phyloP scores from a whole-genome alignment of 2,797 vertebrate genomes.

The Allobates femoralis region DNA sequence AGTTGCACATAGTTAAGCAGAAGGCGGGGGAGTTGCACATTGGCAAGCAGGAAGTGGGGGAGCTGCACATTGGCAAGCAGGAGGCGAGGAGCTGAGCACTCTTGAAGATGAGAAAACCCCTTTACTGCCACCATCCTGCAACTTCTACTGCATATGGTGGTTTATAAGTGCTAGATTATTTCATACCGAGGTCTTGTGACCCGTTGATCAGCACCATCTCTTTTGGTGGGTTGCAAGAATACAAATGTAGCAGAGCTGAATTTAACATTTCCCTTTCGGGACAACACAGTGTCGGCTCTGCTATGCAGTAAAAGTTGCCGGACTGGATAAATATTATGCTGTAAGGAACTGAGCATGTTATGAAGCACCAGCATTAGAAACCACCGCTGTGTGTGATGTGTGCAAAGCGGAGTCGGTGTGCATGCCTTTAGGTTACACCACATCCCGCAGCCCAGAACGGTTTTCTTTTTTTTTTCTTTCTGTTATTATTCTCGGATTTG shows the following conservation, averaged over 20 bases:
- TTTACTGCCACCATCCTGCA: neutral
- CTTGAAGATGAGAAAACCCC: neutral
- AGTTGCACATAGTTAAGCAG: too few relatives aligned
- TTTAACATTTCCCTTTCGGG: too few relatives aligned
- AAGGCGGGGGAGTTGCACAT: too few relatives aligned
- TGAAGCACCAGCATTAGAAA: neutral
- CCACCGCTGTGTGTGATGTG: conserved; percentile 64
- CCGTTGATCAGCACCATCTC: too few relatives aligned
- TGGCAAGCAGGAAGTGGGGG: too few relatives aligned
- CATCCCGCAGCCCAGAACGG: neutral
- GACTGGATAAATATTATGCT: neutral
- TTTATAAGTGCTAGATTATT: neutral
- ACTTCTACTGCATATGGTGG: neutral
- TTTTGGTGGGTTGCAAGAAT: too few relatives aligned
- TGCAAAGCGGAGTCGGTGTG: conserved; percentile 63
- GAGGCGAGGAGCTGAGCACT: too few relatives aligned
- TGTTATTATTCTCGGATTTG: neutral
- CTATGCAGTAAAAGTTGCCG: neutral
- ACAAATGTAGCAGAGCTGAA: neutral
- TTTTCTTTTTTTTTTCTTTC: neutral
- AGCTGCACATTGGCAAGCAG: too few relatives aligned
- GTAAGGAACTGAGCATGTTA: neutral
- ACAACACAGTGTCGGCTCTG: neutral
- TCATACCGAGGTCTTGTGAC: neutral
- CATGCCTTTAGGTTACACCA: neutral